Evolutionary conservation across 2,113 vertebrate genomes (phyloP).

Genomic region (Cariama cristata): DNA sequence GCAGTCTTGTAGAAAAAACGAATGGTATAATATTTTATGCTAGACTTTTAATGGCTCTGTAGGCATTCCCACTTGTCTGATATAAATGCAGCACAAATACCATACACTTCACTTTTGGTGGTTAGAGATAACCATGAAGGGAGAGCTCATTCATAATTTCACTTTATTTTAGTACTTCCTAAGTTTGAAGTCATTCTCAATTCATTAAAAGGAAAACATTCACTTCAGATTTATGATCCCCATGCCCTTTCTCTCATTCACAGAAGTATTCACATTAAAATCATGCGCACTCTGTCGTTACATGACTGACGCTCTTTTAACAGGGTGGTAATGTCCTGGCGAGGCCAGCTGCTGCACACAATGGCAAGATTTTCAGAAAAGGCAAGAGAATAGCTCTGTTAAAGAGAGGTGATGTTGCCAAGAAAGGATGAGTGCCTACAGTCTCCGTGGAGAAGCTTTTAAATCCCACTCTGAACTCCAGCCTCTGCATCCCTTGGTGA

Average conservation of each 20-base stretch:
- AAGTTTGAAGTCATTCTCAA: conserved; percentile 53
- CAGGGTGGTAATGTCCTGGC: conserved; percentile 41
- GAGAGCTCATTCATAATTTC: conserved; percentile 57
- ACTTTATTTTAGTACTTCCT: conserved; percentile 27
- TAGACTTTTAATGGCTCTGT: conserved; percentile 19
- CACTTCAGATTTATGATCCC: conserved; percentile 5
- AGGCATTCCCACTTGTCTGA: conserved; percentile 36
- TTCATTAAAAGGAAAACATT: conserved; percentile 52
- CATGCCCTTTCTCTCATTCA: conserved; percentile 50
- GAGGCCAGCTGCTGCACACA: conserved; percentile 14
- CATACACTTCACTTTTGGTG: conserved; percentile 7
- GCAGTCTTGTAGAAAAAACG: not conserved
- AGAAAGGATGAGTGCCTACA: not conserved
- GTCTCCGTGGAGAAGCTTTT: not conserved
- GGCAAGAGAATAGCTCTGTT: conserved; percentile 30
- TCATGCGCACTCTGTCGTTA: not conserved
- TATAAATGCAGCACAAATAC: conserved; percentile 45
- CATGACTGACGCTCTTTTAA: conserved; percentile 57
- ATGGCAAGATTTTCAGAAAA: conserved; percentile 29
- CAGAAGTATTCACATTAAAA: conserved; percentile 51
- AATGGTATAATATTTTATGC: not conserved
- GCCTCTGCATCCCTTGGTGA: not conserved
- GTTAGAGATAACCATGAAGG: conserved; percentile 35
- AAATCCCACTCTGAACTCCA: not conserved
- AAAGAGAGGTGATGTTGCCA: not conserved